Evolutionary conservation across 2,113 vertebrate genomes (phyloP), one percentile per base, ranked within the genome.

Genomic region (Ameiurus melas): DNA sequence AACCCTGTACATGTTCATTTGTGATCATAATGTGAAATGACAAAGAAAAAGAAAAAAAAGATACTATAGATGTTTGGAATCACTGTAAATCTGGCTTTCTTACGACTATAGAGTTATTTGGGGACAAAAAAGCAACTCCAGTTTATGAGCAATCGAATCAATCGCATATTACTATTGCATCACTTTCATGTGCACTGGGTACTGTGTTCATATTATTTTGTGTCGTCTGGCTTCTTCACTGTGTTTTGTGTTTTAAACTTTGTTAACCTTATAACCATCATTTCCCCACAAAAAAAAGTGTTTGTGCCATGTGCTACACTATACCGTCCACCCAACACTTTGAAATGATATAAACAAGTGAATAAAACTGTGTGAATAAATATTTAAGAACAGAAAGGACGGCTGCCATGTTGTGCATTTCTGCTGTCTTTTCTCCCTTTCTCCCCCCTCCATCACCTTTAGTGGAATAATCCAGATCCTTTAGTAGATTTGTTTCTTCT

Each of bases 231-330:
- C 85, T 87, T 71, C 58, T 60, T 90, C 62, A 70, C 86, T 27
- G 86, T 92, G 85, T 73, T 80, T 33, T 68, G 85, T 92, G 57
- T 86, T 90, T 86, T 19, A 36, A 89, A 27, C 83, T 73, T 51
- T 47, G 43, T 47, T 47, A 47, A 47, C 43, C 43, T 47, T 47
- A n/a, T 47, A 47, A 47, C 43, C n/a, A 60, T 77, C 36, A 25
- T 47, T 43, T 80, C 36, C 30, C 39, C 10, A 3, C 39, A 33
- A 33, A 57, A 60, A 64, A 55, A 82, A 53, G 13, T 71, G 62
- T 84, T 64, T 60, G 68, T 80, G 30, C 47, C 70, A 77, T 71
- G 75, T 88, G 75, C 68, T 78, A 57, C 84, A 85, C 60, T 85
- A 81, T 87, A 75, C 47, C 64, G 43, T 85, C 73, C 71, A 66